These are phyloP conservation scores for Falcunculus frontatus DNA, from an alignment of 2,113 vertebrate genomes.

Conservation along the genomic window DNA sequence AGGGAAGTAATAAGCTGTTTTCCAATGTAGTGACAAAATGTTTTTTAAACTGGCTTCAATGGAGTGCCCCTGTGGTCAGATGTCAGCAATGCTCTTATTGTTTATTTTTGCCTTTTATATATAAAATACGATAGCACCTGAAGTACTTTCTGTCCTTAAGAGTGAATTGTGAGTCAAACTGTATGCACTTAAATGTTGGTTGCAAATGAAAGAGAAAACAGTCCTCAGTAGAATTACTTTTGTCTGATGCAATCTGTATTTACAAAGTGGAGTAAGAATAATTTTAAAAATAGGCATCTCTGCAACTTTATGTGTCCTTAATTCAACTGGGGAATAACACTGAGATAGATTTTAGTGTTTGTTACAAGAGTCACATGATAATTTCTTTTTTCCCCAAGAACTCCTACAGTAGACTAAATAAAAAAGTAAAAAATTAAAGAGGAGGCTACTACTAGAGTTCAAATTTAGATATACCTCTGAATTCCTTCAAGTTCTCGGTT, in stretches of 20 bases:
- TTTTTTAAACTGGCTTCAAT: background rate
- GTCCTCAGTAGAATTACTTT: background rate
- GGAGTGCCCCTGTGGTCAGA: fast-evolving
- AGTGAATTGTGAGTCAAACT: background rate
- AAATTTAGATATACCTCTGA: background rate
- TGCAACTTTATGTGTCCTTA: background rate
- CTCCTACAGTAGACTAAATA: fast-evolving
- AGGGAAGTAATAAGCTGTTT: background rate
- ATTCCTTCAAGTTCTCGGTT: background rate
- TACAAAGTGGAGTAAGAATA: background rate
- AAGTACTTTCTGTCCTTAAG: background rate
- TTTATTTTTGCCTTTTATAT: background rate
- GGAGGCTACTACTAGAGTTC: fast-evolving
- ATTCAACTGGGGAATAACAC: background rate
- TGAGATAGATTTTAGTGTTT: background rate
- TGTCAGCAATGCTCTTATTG: fast-evolving
- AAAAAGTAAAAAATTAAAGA: background rate
- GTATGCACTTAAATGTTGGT: background rate
- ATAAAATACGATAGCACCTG: background rate
- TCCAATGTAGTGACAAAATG: background rate
- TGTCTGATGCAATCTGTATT: background rate
- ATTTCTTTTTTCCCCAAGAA: background rate
- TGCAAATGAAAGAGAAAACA: background rate
- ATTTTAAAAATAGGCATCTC: background rate
- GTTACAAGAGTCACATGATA: background rate